Percentiles rank a stretch among this genome's conserved stretches.
phyloP scores from a whole-genome alignment of 2,888 invertebrate species.

The Drosophila limbata region DNA sequence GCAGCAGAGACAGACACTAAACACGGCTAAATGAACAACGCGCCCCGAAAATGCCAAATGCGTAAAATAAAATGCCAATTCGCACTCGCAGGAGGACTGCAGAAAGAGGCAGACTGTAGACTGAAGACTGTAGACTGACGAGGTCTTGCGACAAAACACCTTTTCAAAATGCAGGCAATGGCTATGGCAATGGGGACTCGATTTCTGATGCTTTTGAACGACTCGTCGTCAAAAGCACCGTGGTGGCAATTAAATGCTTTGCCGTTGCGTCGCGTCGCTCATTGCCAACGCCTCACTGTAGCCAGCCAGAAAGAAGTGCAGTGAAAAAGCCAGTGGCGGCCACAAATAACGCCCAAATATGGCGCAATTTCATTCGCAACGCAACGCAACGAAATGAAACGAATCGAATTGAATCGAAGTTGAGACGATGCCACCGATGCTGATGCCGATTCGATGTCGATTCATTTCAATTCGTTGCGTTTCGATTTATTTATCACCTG shows the following conservation, averaged over 20 bases:
- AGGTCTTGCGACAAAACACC: conserved; percentile 68
- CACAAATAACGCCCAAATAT: conserved; percentile 81
- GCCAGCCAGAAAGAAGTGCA: background rate
- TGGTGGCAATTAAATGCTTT: conserved; percentile 77
- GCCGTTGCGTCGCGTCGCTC: conserved; percentile 37
- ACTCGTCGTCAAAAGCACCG: conserved; percentile 59
- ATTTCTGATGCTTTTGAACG: conserved; percentile 66
- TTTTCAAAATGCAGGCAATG: conserved; percentile 36
- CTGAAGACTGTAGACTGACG: background rate
- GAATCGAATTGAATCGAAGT: conserved; percentile 12
- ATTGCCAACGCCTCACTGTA: conserved; percentile 62
- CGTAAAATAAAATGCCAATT: conserved; percentile 76
- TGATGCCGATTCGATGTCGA: conserved; percentile 53
- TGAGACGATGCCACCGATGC: conserved; percentile 44
- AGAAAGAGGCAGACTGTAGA: conserved; percentile 3
- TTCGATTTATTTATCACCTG: conserved; percentile 85
- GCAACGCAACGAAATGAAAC: conserved; percentile 61
- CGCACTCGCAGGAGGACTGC: conserved; percentile 58
- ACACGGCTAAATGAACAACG: conserved; percentile 75
- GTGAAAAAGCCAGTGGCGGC: conserved; percentile 35
- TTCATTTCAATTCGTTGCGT: conserved; percentile 76
- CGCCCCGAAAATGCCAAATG: conserved; percentile 77
- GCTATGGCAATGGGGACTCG: conserved; percentile 18
- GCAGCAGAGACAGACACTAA: conserved; percentile 71
- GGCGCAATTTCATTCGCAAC: conserved; percentile 78